A percentile compares a stretch with the other conserved stretches of the same genome.
Evolutionary conservation across 1,140 invertebrate genomes (phyloP).

Genomic region (Drosophila sp.): DNA sequence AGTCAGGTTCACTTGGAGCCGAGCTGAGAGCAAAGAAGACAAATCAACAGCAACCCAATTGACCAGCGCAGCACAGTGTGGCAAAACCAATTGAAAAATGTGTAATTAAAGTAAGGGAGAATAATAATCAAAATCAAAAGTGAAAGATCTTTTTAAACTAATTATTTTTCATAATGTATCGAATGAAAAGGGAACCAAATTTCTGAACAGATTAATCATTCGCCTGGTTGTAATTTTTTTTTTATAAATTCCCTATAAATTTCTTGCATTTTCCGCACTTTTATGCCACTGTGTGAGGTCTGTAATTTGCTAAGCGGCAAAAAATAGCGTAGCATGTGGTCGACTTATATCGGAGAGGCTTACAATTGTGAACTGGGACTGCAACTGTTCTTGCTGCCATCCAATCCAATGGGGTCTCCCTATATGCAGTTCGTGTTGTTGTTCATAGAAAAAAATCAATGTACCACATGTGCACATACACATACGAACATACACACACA

Average conservation of each 20-base stretch:
- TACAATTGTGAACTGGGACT: slow-evolving; percentile 8
- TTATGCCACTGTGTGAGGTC: slow-evolving; percentile 12
- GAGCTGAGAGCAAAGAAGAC: neutral
- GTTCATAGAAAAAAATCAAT: slow-evolving; percentile 72
- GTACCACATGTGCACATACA: slow-evolving; percentile 41
- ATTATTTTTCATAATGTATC: too few relatives aligned
- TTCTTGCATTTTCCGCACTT: too few relatives aligned
- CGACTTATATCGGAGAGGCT: slow-evolving; percentile 47
- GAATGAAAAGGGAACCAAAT: too few relatives aligned
- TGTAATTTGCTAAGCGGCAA: slow-evolving; percentile 64
- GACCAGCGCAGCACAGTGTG: neutral
- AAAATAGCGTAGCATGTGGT: slow-evolving; percentile 64
- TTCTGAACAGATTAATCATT: too few relatives aligned
- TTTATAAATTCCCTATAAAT: too few relatives aligned
- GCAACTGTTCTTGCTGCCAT: slow-evolving; percentile 8
- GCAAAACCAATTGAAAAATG: neutral
- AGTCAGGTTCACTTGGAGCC: neutral
- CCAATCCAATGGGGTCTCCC: neutral
- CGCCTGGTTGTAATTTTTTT: too few relatives aligned
- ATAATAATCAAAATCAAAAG: neutral
- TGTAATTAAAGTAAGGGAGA: neutral
- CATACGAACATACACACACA: slow-evolving; percentile 34
- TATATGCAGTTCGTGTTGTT: slow-evolving; percentile 29
- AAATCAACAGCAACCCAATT: neutral
- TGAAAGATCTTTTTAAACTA: too few relatives aligned